Evolutionary conservation across 1,140 invertebrate genomes (phyloP), one percentile per base, ranked within the genome.

Genomic region (Sycobia sp.): DNA sequence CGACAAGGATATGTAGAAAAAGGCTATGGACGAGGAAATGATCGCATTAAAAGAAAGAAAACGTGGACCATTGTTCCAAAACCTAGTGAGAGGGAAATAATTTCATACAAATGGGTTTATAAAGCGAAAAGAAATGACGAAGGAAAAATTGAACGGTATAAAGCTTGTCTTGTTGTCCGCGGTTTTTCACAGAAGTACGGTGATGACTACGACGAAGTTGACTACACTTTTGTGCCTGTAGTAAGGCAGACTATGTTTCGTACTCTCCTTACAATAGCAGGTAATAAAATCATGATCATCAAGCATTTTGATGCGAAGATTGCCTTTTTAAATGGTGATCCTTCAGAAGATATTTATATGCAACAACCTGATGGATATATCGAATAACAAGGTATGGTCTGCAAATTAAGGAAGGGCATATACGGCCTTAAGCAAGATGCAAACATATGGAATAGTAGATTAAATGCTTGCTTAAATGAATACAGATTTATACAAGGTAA

Each of bases 241-340:
- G 54, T 46, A 8, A 27, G 62, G 27, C 55, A 63, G 4, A 11
- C 56, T 16, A 58, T 13, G 65, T 63, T 80, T 49, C 76, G 32
- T 7, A 55, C 53, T 5, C 69, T 74, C 34, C 67, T 79, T 20
- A 72, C 76, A 9, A 74, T 82, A 61, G 65, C 80, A 25, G 71
- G 82, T 71, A 79, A 76, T 41, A 62, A 68, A 39, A 59, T 81
- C 34, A 58, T 68, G 22, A 2, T 67, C 10, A 50, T 77, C 9
- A 14, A 62, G 0, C 77, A 80, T 49, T 64, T 72, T n/a, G 78
- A 78, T 67, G 69, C 75, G 2, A 70, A 64, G 25, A 79, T 70
- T 9, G 74, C 75, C 10, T 80, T 73, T 60, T 57, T 77, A 1
- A n/a, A n/a, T n/a, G n/a, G n/a, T n/a, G n/a, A n/a, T n/a, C n/a